Base-by-base conservation (phyloP, 2,888 invertebrate genomes). In the Polyploca ridens region DNA sequence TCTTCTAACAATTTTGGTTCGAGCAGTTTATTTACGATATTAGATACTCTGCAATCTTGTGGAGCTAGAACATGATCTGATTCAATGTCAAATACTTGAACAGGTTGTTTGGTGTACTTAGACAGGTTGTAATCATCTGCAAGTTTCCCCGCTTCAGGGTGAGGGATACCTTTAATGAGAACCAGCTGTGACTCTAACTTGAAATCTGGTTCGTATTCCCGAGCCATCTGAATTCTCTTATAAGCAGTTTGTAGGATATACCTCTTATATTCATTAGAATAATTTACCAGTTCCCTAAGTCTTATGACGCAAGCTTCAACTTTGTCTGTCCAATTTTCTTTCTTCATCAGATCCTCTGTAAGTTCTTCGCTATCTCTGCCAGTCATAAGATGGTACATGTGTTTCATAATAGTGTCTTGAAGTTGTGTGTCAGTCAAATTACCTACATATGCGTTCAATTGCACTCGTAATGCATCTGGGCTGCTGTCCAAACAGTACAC, bases 401-500 rank as follows among this genome's bases (percentile, higher is more conserved):
- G 82, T 67, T 78, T 66, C 6, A 83, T 69, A 10, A 84, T 73
- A 33, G 69, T 65, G 64, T 82, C 77, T 60, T 85, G 81, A 5
- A 85, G 73, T 49, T 82, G 70, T 5, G 63, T 49, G 1, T 83
- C 77, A 5, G 77, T 73, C 11, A 78, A 62, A 33, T 78, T 71
- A 10, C 85, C 84, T 5, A 83, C 62, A 66, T 84, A 77, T 7
- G 81, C 78, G n/a, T 80, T 73, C 11, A 86, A 71, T 44, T 84
- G 84, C 0, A 67, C 71, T 19, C 77, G 74, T 4, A 85, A 62
- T 1, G 77, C 79, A 61, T 83, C 84, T 8, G 86, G 85, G 66
- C 85, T 85, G 67, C 84, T 84, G 67, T 85, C 85, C 62, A 86
- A 69, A 62, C 85, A 85, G 63, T 81, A 84, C 0, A 86, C 78